phyloP scores from a whole-genome alignment of 2,888 invertebrate species.

The Macropis europaea region DNA sequence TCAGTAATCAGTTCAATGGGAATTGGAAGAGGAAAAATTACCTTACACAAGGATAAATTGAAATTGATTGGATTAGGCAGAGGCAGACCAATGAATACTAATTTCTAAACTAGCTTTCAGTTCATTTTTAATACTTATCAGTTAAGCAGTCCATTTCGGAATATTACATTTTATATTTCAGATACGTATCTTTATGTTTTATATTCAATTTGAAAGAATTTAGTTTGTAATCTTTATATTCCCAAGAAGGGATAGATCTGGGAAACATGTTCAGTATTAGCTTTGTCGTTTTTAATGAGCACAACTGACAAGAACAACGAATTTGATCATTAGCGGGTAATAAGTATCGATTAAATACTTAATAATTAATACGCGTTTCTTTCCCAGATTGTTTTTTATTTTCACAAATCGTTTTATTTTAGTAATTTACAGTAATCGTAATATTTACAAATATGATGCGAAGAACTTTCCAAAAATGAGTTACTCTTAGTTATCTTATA shows the following conservation, averaged over 20 bases:
- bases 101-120: not conserved
- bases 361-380: not conserved
- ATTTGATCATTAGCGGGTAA: conserved; percentile 16
- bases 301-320: conserved; percentile 28
- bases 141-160: too few species aligned
- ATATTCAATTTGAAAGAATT: too few species aligned
- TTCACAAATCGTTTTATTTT: conserved; percentile 50
- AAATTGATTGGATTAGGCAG: conserved; percentile 36
- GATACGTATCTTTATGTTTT: not conserved
- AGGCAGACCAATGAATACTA: conserved; percentile 17
- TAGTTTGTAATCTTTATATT: too few species aligned
- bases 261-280: too few species aligned
- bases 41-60: not conserved
- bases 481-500: conserved; percentile 24
- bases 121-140: too few species aligned
- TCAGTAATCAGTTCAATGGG: conserved; percentile 56
- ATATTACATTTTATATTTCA: not conserved
- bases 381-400: conserved; percentile 24
- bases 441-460: conserved; percentile 59
- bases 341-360: conserved; percentile 18
- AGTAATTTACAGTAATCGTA: conserved; percentile 57
- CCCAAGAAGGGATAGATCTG: too few species aligned
- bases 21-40: conserved; percentile 54
- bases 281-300: too few species aligned
- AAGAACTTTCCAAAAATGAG: conserved; percentile 32